These are phyloP conservation scores for Myripristis murdjan DNA, from an alignment of 2,797 vertebrate genomes.

Conservation along the genomic window DNA sequence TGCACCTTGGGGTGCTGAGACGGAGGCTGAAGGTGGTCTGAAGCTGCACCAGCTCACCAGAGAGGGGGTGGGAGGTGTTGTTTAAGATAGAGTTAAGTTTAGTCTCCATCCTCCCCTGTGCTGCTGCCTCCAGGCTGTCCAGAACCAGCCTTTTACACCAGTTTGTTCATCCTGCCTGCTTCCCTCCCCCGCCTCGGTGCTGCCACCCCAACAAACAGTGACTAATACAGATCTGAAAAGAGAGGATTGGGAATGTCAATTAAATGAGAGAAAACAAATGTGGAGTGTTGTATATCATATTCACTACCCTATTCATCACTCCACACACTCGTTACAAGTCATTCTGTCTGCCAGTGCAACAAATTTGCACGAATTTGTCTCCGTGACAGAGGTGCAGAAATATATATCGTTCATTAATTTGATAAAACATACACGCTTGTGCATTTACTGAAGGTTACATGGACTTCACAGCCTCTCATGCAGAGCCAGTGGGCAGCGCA, in stretches of 20 bases:
- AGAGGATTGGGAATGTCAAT: conserved; percentile 32
- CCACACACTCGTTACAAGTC: neutral
- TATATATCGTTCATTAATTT: neutral
- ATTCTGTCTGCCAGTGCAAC: neutral
- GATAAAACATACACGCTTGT: neutral
- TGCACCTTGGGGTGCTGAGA: conserved; percentile 32
- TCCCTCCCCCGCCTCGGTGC: conserved; percentile 66
- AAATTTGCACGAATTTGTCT: conserved; percentile 12
- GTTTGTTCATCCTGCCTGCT: conserved; percentile 71
- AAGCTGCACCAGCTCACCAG: conserved; percentile 60
- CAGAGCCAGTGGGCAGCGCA: neutral
- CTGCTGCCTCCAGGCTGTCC: conserved; percentile 75
- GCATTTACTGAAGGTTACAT: conserved; percentile 1
- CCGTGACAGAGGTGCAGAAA: neutral
- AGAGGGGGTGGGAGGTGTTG: conserved; percentile 69
- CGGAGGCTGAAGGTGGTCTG: conserved; percentile 61
- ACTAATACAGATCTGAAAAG: conserved; percentile 18
- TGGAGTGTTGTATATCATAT: neutral
- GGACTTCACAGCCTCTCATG: neutral
- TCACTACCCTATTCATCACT: conserved; percentile 19
- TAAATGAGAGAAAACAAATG: conserved; percentile 22
- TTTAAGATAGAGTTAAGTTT: conserved; percentile 59
- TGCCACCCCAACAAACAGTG: conserved; percentile 45
- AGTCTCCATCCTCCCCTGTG: conserved; percentile 59
- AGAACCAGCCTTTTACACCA: conserved; percentile 41